Evolutionary conservation across 1,140 invertebrate species (phyloP), one percentile per base, ranked within the genome.

Genomic region (Papilio helenus): DNA sequence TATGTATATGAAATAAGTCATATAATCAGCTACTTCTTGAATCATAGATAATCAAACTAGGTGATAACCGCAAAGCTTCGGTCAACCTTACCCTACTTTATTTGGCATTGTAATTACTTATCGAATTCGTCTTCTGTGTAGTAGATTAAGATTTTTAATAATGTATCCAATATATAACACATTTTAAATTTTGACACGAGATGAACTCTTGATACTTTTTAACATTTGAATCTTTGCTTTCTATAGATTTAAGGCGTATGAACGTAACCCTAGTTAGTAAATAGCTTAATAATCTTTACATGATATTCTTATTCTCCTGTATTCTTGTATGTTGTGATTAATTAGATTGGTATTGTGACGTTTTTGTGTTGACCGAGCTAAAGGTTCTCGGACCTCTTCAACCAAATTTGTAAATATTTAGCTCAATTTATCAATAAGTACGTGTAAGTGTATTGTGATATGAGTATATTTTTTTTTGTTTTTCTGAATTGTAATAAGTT

Each of bases 341-440:
- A 14, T 5, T 49, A 49, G 29, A 46, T 49, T 49, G 2, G 4
- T 20, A 49, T 74, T 74, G 72, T 74, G 72, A 49, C 26, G 44
- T 74, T 51, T 74, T 23, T 74, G 23, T 74, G 72, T 49, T 46
- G 72, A 49, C 72, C 23, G 10, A 68, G 61, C 49, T 42, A 51
- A n/a, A 39, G 51, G 65, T 65, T n/a, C 12, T 42, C 14, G 76
- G 26, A 26, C 72, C 55, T 42, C 61, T 34, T 61, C 14, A 85
- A 87, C 83, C 85, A 89, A 88, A 89, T 88, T 88, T 92, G 89
- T 92, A 90, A 87, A 90, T 90, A 92, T 89, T 88, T 90, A 90
- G 88, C 90, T 89, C 85, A 90, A 89, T 89, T 92, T 88, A 86
- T 84, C 51, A 74, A 61, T 88, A 86, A 90, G 79, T 85, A 88